Evolutionary conservation across 2,797 vertebrate genomes (phyloP).

Genomic region (Phalanger gymnotis): DNA sequence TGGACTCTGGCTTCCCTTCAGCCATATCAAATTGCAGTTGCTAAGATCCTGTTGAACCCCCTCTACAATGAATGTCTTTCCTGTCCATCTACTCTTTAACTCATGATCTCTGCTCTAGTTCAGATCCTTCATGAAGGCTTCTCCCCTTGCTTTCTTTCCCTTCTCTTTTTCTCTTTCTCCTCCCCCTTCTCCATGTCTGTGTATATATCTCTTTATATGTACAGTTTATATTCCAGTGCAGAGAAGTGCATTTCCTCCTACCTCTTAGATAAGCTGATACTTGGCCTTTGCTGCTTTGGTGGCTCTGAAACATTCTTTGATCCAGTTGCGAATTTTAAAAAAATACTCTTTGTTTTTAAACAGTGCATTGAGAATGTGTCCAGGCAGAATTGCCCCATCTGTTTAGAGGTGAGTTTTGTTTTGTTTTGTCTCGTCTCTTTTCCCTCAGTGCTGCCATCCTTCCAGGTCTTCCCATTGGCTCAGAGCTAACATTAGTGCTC

Average conservation of each 20-base stretch:
- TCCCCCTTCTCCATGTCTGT: neutral
- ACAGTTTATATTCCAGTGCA: neutral
- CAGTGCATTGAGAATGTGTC: constrained; percentile 99
- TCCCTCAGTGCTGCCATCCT: constrained; percentile 39
- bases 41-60: neutral
- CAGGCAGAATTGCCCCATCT: constrained; percentile 96
- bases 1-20: neutral
- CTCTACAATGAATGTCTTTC: neutral
- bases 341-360: constrained; percentile 66
- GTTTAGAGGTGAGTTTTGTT: constrained; percentile 91
- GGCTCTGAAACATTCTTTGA: neutral
- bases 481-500: neutral
- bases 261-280: neutral
- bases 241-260: neutral
- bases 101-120: neutral
- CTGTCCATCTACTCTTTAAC: neutral
- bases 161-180: neutral
- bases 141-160: neutral
- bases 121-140: neutral
- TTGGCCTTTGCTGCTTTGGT: neutral
- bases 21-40: neutral
- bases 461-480: neutral
- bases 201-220: neutral
- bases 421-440: constrained; percentile 23
- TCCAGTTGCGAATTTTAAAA: neutral